Evolutionary conservation across 2,888 invertebrate genomes (phyloP).

Genomic region (Leucophenga maculata): DNA sequence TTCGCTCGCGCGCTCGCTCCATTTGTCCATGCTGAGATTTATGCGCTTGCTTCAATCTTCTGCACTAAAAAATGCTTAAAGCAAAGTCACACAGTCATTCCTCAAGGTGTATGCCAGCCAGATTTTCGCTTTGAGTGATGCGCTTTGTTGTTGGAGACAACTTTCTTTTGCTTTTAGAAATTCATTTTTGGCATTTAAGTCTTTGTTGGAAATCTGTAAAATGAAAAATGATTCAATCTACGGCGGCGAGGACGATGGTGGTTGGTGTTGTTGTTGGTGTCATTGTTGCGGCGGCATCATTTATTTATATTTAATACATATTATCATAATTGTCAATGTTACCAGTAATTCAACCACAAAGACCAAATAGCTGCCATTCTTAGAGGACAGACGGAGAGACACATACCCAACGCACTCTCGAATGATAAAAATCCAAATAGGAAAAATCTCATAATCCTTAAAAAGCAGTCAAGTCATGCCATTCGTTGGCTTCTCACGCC

Average conservation of each 20-base stretch:
- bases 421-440: not conserved
- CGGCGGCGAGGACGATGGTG: too few species aligned
- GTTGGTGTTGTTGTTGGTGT: too few species aligned
- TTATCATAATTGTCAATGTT: slow-evolving; percentile 19
- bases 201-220: too few species aligned
- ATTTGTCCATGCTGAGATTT: too few species aligned
- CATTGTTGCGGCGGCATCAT: not conserved
- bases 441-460: slow-evolving; percentile 5
- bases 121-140: too few species aligned
- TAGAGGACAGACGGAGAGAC: not conserved
- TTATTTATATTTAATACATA: slow-evolving; percentile 20
- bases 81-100: too few species aligned
- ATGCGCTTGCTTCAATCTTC: too few species aligned
- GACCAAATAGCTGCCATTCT: not conserved
- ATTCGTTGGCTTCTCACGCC: slow-evolving; percentile 10
- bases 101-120: too few species aligned
- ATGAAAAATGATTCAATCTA: not conserved
- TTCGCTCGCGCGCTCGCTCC: too few species aligned
- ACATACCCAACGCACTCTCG: not conserved
- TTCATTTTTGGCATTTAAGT: not conserved
- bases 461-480: slow-evolving; percentile 16
- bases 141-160: too few species aligned
- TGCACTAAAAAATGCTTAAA: too few species aligned
- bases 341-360: not conserved
- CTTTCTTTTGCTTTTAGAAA: not conserved